Percentiles rank a stretch among this genome's conserved stretches.
Conservation (phyloP, 2,113 vertebrate species). For the Hipposideros armiger region DNA sequence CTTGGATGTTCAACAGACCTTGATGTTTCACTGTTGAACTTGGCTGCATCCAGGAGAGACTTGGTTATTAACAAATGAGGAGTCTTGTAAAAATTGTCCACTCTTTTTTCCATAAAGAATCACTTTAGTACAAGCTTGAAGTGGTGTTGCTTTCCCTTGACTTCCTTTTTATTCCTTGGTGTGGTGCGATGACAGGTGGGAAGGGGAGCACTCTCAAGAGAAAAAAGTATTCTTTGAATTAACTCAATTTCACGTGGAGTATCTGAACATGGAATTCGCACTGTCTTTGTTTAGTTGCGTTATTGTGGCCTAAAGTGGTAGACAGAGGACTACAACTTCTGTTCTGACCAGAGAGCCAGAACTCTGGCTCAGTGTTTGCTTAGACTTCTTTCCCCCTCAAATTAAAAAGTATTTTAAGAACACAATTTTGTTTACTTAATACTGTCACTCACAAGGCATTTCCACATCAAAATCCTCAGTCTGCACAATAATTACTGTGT, state of each 20-base stretch:
- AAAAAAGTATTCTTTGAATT: background rate
- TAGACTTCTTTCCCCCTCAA: background rate
- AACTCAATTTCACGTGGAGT: background rate
- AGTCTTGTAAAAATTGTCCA: background rate
- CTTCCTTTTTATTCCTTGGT: background rate
- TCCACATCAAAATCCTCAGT: background rate
- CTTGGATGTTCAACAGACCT: background rate
- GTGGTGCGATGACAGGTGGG: background rate
- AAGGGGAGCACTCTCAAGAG: background rate
- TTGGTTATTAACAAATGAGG: background rate
- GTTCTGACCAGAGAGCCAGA: background rate
- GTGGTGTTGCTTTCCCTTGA: background rate
- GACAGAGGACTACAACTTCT: background rate
- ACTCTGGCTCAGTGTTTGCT: background rate
- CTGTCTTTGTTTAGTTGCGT: accelerated
- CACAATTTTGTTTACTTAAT: background rate
- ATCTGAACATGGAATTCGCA: accelerated
- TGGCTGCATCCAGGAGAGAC: background rate
- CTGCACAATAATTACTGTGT: background rate
- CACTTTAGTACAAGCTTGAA: background rate
- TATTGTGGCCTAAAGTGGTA: background rate
- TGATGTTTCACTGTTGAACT: background rate
- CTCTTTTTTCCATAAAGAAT: background rate
- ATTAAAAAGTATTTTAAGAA: background rate
- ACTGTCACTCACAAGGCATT: background rate